Evolutionary conservation across 2,113 vertebrate genomes (phyloP), one percentile per base, ranked within the genome.

Genomic region (Crotalus helleri): DNA sequence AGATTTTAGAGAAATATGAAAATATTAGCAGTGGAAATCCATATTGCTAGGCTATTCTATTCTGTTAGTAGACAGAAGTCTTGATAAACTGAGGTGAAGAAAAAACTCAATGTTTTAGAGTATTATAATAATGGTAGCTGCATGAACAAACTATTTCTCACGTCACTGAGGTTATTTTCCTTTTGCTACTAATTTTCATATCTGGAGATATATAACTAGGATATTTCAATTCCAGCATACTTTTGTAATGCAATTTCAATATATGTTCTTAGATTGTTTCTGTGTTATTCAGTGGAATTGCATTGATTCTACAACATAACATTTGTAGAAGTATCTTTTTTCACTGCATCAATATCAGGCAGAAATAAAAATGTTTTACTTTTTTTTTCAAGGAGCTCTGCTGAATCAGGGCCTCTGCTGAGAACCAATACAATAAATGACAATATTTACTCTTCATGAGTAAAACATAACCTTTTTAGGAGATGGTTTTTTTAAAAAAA

Each of bases 1-100:
- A 39, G 69, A 81, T 21, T 81, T 21, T 81, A 33, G 33, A 81
- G 69, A 81, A 81, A 81, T 39, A 21, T 81, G 33, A 39, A 39
- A 21, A 81, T 81, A 81, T 81, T 81, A 81, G 33, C 69, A 81
- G 6, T 7, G 69, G 33, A 81, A 81, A 81, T 39, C 6, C 33
- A 39, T 39, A 21, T 6, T 39, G 69, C 33, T 17, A 39, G 69
- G 5, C 39, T 81, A 39, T 19, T 81, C 69, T 39, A 39, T 39
- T 81, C 69, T 39, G 17, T 81, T 81, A 39, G 64, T 12, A 69
- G 17, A 24, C 19, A 88, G 88, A 44, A 86, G 49, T 59, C 49
- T 0, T 0, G 0, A 39, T 39, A 88, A 55, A 92, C 44, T 69
- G 89, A 92, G 5, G 0, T 0, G 0, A 57, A 29, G 3, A 90